A percentile compares a stretch with the other conserved stretches of the same genome.
phyloP scores from a whole-genome alignment of 2,797 vertebrate genomes.

The Tauraco hartlaubi region DNA sequence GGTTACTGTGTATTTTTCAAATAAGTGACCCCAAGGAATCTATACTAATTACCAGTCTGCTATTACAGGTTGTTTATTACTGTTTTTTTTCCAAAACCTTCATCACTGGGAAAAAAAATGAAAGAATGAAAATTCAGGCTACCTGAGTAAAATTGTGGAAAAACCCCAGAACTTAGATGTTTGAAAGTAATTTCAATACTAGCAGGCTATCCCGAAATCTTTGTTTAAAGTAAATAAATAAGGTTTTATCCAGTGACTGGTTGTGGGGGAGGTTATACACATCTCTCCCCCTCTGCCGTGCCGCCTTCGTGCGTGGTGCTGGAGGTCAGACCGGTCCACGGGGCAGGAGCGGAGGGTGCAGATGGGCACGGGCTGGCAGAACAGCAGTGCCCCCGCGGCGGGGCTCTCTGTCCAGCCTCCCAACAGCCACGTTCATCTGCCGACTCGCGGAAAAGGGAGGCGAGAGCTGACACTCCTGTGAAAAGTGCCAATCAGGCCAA shows the following conservation, averaged over 20 bases:
- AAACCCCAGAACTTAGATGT: not conserved
- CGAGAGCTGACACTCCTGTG: accelerated
- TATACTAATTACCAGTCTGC: not conserved
- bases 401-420: not conserved
- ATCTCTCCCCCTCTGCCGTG: not conserved
- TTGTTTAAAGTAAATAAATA: not conserved
- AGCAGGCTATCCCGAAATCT: not conserved
- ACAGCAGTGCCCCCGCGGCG: not conserved
- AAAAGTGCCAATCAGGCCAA: accelerated
- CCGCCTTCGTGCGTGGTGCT: accelerated
- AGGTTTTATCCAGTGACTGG: accelerated
- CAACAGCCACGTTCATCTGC: accelerated
- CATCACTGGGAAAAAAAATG: not conserved
- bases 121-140: not conserved
- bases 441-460: accelerated
- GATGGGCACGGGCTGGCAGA: not conserved
- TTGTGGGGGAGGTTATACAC: not conserved
- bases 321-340: accelerated
- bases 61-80: not conserved
- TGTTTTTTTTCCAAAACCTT: not conserved
- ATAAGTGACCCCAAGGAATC: not conserved
- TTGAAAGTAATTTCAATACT: not conserved
- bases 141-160: not conserved
- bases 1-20: not conserved
- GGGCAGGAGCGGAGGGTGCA: not conserved